These are phyloP conservation scores for Sphaerophoria rueppellii DNA, from an alignment of 2,888 invertebrate genomes.

Conservation along the genomic window DNA sequence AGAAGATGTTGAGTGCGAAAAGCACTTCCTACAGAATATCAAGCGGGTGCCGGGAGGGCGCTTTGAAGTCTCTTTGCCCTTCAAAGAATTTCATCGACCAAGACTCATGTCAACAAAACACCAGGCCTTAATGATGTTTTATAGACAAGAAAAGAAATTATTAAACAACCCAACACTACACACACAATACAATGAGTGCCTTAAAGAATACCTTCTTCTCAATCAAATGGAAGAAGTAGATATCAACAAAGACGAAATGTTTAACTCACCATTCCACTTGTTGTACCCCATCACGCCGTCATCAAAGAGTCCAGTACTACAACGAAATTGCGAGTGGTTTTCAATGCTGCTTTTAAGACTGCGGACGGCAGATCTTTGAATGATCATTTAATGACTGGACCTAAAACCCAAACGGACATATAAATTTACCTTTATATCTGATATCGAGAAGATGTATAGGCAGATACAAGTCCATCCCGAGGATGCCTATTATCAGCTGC, in stretches of 20 bases:
- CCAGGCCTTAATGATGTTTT: conserved; percentile 7
- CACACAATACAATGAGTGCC: conserved; percentile 15
- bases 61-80: conserved; percentile 10
- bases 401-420: conserved; percentile 9
- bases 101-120: conserved; percentile 7
- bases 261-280: conserved; percentile 25
- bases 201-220: conserved; percentile 23
- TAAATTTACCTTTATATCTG: conserved; percentile 19
- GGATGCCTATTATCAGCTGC: background rate
- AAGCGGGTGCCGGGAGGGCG: conserved; percentile 7
- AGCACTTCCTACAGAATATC: background rate
- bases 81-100: conserved; percentile 7
- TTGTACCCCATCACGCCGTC: conserved; percentile 8
- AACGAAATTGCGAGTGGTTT: background rate
- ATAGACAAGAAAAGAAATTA: conserved; percentile 10
- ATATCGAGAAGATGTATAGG: conserved; percentile 4
- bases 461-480: background rate
- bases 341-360: conserved; percentile 34
- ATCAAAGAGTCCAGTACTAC: conserved; percentile 36
- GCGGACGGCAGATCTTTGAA: conserved; percentile 2
- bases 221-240: conserved; percentile 10
- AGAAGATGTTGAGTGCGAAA: conserved; percentile 9
- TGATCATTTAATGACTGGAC: background rate
- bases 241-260: conserved; percentile 10
- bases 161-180: conserved; percentile 22